Base-by-base conservation (phyloP, 2,113 vertebrate genomes). In the Rhinoderma darwinii region DNA sequence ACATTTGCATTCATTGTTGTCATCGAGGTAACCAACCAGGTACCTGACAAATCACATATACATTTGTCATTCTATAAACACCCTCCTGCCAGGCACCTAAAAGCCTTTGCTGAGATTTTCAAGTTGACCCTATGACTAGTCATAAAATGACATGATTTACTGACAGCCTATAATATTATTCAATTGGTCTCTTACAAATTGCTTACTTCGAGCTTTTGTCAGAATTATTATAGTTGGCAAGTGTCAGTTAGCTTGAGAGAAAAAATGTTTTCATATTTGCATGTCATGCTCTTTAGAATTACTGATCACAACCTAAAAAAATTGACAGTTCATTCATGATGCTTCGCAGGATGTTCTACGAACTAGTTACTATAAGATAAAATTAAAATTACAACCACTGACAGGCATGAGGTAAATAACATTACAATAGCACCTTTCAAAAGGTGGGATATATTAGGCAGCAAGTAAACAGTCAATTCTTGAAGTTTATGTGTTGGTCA, bases 221-320 rank as follows among this genome's bases (percentile, higher is more conserved):
- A 35, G 66, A 87, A 87, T 87, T 87, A 86, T 86, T 86, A 63
- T 63, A n/a, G 70, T 22, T 82, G 68, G 68, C 78, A 82, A 87
- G 79, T 39, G 70, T 56, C 79, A 87, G 75, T 87, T 82, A 75
- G 79, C 51, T 47, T 74, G 86, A 75, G 86, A 82, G 68, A 75
- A 87, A 82, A 61, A 51, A 78, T 72, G 32, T 82, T 82, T 87
- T 87, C 68, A 87, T 81, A 87, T 87, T 87, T 87, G 47, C 50
- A 87, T 87, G 86, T 82, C 68, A 82, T 63, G 86, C 39, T 87
- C 86, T 50, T 74, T 74, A 81, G 17, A 86, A 81, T 81, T 59
- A 73, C 85, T 61, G 86, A 87, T 61, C 35, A 25, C 50, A 74
- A 35, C 43, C 32, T 30, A 22, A 54, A 80, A n/a, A 15, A 56